Percentiles rank a stretch among this genome's conserved stretches.
phyloP scores from a whole-genome alignment of 2,113 vertebrate genomes.

The Neodon shergylaensis region DNA sequence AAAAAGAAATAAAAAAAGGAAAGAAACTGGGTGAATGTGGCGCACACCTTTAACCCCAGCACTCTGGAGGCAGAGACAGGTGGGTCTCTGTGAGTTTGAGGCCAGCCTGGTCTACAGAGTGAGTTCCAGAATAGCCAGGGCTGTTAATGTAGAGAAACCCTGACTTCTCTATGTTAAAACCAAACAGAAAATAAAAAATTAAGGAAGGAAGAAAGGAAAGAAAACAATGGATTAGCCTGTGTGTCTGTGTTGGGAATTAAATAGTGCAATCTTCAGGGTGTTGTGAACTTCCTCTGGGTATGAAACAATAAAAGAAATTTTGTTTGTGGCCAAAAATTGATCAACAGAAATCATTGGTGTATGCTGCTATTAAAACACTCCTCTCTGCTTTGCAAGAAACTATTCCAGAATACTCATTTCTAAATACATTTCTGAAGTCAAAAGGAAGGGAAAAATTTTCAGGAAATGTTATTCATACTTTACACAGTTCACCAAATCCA shows the following conservation, averaged over 20 bases:
- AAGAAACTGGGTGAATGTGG: too few relatives aligned
- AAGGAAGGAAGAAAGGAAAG: neutral
- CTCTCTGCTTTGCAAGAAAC: constrained; percentile 52
- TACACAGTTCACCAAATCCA: constrained; percentile 2
- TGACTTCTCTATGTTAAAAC: too few relatives aligned
- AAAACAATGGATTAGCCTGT: neutral
- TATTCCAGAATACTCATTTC: constrained; percentile 9
- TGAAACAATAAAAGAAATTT: neutral
- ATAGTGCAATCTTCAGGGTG: constrained; percentile 11
- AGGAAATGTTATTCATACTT: constrained; percentile 56
- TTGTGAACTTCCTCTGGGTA: neutral
- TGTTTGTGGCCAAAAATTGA: constrained; percentile 25
- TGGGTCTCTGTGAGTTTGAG: too few relatives aligned
- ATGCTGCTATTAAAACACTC: constrained; percentile 47
- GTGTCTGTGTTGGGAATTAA: neutral
- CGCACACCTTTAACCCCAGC: too few relatives aligned
- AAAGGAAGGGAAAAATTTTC: constrained; percentile 18
- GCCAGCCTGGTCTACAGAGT: too few relatives aligned
- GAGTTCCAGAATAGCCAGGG: too few relatives aligned
- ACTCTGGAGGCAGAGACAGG: too few relatives aligned
- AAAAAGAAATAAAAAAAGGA: neutral
- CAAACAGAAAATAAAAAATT: neutral
- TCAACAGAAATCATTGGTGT: constrained; percentile 44
- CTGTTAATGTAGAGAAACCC: too few relatives aligned
- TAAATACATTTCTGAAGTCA: constrained; percentile 56